phyloP scores from a whole-genome alignment of 1,140 invertebrate species.

The Pollicipes pollicipes region DNA sequence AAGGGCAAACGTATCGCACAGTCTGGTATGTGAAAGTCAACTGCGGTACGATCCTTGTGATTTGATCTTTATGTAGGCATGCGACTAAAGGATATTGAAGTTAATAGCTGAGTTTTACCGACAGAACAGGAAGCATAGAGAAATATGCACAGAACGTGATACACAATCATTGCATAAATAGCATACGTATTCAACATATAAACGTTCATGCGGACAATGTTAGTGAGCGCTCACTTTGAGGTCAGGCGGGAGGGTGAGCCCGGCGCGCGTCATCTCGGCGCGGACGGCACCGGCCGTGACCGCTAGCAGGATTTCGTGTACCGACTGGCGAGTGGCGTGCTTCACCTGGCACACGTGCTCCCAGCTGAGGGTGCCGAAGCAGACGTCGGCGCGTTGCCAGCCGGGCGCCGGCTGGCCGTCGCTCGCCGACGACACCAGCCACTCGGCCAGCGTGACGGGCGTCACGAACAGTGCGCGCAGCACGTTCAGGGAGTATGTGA shows the following conservation, averaged over 20 bases:
- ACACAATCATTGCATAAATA: no score
- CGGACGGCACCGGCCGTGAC: constrained; percentile 33
- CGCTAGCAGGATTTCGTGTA: constrained; percentile 37
- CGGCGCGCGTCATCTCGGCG: constrained; percentile 30
- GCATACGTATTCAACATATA: no score
- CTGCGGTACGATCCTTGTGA: no score
- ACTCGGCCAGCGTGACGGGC: constrained; percentile 33
- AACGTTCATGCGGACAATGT: no score
- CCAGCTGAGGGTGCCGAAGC: not conserved
- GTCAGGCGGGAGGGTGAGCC: constrained; percentile 31
- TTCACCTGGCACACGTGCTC: constrained; percentile 29
- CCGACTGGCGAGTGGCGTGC: constrained; percentile 33
- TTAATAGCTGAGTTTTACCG: no score
- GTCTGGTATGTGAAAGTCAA: no score
- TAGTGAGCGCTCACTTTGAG: constrained; percentile 32
- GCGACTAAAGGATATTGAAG: no score
- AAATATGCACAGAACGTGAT: no score
- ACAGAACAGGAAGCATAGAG: no score
- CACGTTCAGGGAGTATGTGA: constrained; percentile 28
- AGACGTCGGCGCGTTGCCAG: not conserved
- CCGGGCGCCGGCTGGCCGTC: constrained; percentile 12
- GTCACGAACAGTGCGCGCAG: constrained; percentile 33
- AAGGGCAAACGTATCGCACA: no score
- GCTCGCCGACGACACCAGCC: constrained; percentile 25
- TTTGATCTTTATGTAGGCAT: no score